Base-by-base conservation (phyloP, 2,888 invertebrate species). In the Anthophora plumipes region DNA sequence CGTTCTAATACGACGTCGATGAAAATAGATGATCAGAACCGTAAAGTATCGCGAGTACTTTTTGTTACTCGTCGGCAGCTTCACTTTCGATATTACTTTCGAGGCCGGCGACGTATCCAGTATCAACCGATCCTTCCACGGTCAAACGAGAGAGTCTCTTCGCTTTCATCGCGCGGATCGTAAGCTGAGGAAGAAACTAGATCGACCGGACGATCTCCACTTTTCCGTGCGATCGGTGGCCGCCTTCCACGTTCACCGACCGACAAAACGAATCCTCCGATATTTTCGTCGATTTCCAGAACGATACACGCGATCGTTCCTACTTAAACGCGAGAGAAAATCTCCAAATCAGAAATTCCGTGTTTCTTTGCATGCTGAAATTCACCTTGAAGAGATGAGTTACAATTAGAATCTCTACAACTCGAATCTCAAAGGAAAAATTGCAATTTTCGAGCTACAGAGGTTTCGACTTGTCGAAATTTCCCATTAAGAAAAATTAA, bases 1-100 rank as follows among this genome's bases (percentile, higher is more conserved):
- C 74, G 66, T 46, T 85, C 80, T 78, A 77, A 77, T 73, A 63
- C 52, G 20, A 25, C 67, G 70, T 37, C 59, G 75, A 76, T 64
- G 82, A 84, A 84, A 86, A 87, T 83, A 83, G 77, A 87, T 59
- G 73, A 70, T 64, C 80, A 74, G 73, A 71, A 66, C 59, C 72
- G 71, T 79, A 69, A 85, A 81, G 73, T 81, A 77, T 76, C 74
- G 64, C n/a, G 31, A 54, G 41, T 59, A 64, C 72, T 87, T 87
- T 87, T 87, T 87, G 77, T 83, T 81, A 74, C 70, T 86, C 78
- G 63, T 69, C 67, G 73, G 77, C 88, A 87, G 89, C 92, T 92
- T 93, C 92, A 92, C 93, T 93, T 92, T 93, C 93, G 91, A 92
- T 93, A 91, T 86, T 86, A 89, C 91, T 93, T 92, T 92, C 92